Base-by-base conservation (phyloP, 2,113 vertebrate species). In the Vulpes lagopus region DNA sequence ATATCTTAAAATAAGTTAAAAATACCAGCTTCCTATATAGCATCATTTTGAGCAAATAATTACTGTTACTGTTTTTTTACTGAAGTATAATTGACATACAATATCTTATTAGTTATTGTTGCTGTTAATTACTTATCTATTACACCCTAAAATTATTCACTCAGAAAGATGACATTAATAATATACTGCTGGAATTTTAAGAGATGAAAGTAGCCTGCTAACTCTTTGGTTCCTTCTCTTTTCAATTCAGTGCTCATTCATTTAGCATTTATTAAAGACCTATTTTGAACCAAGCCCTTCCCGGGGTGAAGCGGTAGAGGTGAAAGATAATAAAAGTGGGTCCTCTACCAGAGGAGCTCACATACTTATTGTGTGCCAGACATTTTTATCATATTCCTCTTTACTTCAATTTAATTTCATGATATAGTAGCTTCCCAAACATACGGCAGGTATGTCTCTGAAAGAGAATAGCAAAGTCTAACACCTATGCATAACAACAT, bases 121-220 rank as follows among this genome's bases (percentile, higher is more conserved):
- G 71, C 88, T 60, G 30, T 94, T 98, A 97, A 98, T 97, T 98
- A 95, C 92, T 96, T 86, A 94, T 87, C 92, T 84, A 91, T 94
- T 94, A 32, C 55, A 85, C 53, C 88, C 93, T 94, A 67, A 81
- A 95, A 97, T 97, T 97, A 96, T 97, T 94, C 82, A 96, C 92
- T 97, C 97, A 93, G 69, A 96, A 62, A n/a, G 92, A 91, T 94
- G 97, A 95, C 96, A 96, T 92, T 96, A 96, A 98, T 96, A 96
- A 90, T 53, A 97, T 12, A 85, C 78, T 89, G 84, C 60, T 90
- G 76, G 55, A 73, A 88, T 89, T 96, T 85, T 87, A 89, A 74
- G 67, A 87, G 53, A 89, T 64, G 23, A 95, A 92, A 87, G 67
- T 43, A 97, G 30, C 20, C 65, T 78, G 35, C 64, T 96, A 89